Percentiles rank a stretch among this genome's conserved stretches.
Conservation (phyloP, 53 echinoderm and acorn worm genomes). For the Echinometra lucunter region DNA sequence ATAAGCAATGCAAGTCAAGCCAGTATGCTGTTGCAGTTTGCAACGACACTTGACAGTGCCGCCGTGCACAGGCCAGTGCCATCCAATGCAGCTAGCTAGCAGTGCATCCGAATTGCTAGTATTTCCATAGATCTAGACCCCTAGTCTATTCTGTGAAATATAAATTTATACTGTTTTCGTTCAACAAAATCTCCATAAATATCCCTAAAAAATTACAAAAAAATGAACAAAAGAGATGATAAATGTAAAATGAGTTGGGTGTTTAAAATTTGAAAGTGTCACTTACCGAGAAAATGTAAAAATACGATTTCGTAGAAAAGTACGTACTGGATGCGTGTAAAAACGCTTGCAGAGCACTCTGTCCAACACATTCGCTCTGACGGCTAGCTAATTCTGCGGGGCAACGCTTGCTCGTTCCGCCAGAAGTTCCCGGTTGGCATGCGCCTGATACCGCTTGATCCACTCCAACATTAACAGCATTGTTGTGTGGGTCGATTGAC, state of each 20-base stretch:
- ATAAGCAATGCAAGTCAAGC: too few relatives aligned
- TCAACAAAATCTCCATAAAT: neutral
- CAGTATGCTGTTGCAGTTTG: too few relatives aligned
- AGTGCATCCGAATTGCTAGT: too few relatives aligned
- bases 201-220: neutral
- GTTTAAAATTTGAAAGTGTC: neutral
- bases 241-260: neutral
- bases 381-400: neutral
- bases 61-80: too few relatives aligned
- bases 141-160: neutral
- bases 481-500: neutral
- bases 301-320: constrained; percentile 8
- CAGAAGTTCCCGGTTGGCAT: neutral
- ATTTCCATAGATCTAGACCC: too few relatives aligned
- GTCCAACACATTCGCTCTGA: neutral
- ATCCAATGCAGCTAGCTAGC: too few relatives aligned
- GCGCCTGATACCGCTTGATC: neutral
- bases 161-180: neutral
- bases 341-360: neutral
- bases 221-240: neutral
- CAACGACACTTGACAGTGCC: neutral
- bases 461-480: neutral
- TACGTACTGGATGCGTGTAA: neutral
- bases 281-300: neutral
- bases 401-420: neutral